A percentile compares a stretch with the other conserved stretches of the same genome.
phyloP scores from a whole-genome alignment of 2,113 vertebrate genomes.

The Strigops habroptila region DNA sequence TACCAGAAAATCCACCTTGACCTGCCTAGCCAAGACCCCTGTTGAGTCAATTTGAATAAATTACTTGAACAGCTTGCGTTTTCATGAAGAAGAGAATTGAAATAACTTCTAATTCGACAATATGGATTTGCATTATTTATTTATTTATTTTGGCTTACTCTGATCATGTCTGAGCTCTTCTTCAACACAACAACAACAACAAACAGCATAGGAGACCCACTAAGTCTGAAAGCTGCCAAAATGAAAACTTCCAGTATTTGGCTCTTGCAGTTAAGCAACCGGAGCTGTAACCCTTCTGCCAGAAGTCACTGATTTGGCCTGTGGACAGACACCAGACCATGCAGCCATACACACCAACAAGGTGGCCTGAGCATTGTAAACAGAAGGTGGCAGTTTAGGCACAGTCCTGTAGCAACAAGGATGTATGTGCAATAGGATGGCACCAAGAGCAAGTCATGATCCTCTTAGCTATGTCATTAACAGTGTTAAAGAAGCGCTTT shows the following conservation, averaged over 20 bases:
- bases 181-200: not conserved
- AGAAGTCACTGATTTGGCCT: not conserved
- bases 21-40: constrained; percentile 22
- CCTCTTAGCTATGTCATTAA: not conserved
- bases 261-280: not conserved
- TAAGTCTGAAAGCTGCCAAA: not conserved
- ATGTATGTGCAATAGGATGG: not conserved
- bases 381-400: not conserved
- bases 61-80: constrained; percentile 5
- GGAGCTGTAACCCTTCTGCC: not conserved
- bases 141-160: not conserved
- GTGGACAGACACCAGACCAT: not conserved
- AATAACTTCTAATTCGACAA: constrained; percentile 22
- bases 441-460: not conserved
- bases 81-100: constrained; percentile 14
- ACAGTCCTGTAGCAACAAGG: not conserved
- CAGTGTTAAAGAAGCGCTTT: not conserved
- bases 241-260: not conserved
- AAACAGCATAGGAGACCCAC: not conserved
- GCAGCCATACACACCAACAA: not conserved
- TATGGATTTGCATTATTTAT: not conserved
- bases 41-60: constrained; percentile 42
- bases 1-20: constrained; percentile 48
- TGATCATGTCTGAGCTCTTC: not conserved
- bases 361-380: not conserved